Base-by-base conservation (phyloP, 2,113 vertebrate genomes). In the Nothobranchius kuhntae region DNA sequence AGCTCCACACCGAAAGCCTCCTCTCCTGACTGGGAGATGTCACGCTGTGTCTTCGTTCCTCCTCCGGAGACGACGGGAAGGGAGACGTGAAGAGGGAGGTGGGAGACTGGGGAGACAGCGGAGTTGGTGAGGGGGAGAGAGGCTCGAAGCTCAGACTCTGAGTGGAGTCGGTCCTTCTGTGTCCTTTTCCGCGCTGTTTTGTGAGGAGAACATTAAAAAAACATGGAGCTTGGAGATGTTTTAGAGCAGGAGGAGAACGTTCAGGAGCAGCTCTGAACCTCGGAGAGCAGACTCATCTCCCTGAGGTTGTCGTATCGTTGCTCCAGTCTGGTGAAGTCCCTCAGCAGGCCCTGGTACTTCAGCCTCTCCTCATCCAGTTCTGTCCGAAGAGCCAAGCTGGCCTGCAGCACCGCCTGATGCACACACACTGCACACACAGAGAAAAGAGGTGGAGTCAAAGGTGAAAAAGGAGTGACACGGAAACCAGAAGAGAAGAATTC, bases 311-410 rank as follows among this genome's bases (percentile, higher is more conserved):
- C 92, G 0, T 89, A 93, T 91, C 91, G 86, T 81, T 94, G 94
- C 86, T 95, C 93, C 81, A 93, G 86, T n/a, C 85, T 84, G 35
- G 89, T 73, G 7, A 89, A 93, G 7, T 95, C 90, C 71, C 89
- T 92, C 86, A 93, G 84, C 74, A 94, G 90, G 48, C 89, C 87
- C 87, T 93, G 92, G 75, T 89, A 93, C 59, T 89, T 87, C 0
- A 86, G 82, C 70, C 77, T 78, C 74, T 94, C 93, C 56, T 94
- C 91, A n/a, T 94, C 93, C 84, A 94, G 84, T 80, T 93, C 91
- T 4, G 55, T 68, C 73, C 17, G 87, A 53, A 92, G 82, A 54
- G 73, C 68, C 26, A 9, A 77, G 50, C 72, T 84, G 4, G 86
- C 84, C 66, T 67, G 62, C 0, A 62, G 68, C 4, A 73, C 86